Evolutionary conservation across 2,888 invertebrate species (phyloP).

Genomic region (Drosophila melanosoma): DNA sequence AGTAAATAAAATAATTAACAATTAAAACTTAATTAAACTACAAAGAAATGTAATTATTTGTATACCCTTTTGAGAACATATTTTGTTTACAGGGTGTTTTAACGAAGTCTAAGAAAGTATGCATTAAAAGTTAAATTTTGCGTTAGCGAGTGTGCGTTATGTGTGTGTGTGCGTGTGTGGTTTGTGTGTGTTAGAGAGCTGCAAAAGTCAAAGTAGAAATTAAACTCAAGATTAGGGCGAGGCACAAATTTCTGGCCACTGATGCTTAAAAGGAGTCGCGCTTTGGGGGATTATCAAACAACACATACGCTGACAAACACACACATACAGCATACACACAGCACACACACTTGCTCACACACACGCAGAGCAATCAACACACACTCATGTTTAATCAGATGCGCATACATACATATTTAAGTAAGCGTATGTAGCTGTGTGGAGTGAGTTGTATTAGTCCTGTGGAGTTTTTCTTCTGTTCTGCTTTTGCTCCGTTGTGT

Average conservation of each 20-base stretch:
- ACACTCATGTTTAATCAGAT: slow-evolving; percentile 75
- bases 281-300: slow-evolving; percentile 63
- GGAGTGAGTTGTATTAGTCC: slow-evolving; percentile 15
- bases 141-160: background rate
- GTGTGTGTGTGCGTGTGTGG: slow-evolving; percentile 5
- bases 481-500: slow-evolving; percentile 23
- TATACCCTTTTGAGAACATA: slow-evolving; percentile 10
- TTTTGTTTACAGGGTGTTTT: slow-evolving; percentile 2
- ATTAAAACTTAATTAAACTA: background rate
- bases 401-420: slow-evolving; percentile 77
- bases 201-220: slow-evolving; percentile 73
- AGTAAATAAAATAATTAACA: too few relatives aligned
- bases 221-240: slow-evolving; percentile 74
- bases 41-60: too few relatives aligned
- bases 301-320: slow-evolving; percentile 36
- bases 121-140: slow-evolving; percentile 58
- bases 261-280: slow-evolving; percentile 38
- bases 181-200: slow-evolving; percentile 15
- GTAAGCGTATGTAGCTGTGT: slow-evolving; percentile 53
- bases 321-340: slow-evolving; percentile 24
- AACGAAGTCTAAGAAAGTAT: slow-evolving; percentile 50
- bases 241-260: slow-evolving; percentile 49
- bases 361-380: slow-evolving; percentile 44
- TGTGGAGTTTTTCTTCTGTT: slow-evolving; percentile 21
- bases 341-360: slow-evolving; percentile 19